A percentile compares a stretch with the other conserved stretches of the same genome.
phyloP scores from a whole-genome alignment of 1,140 invertebrate species.

The Drosophila lowei region DNA sequence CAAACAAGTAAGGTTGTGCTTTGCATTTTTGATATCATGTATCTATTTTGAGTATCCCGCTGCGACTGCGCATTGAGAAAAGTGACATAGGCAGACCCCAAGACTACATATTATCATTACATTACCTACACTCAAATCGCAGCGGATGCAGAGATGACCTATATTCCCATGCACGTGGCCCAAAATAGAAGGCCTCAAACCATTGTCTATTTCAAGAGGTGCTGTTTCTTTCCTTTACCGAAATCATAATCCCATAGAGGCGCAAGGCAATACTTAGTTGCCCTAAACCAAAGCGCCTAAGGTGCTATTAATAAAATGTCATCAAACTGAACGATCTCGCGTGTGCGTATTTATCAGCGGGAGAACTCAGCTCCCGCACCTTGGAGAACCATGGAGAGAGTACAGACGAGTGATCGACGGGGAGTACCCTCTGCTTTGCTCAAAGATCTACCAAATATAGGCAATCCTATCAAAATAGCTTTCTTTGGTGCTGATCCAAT shows the following conservation, averaged over 20 bases:
- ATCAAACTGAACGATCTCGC: slow-evolving; percentile 49
- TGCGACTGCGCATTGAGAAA: slow-evolving; percentile 20
- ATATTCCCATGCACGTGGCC: slow-evolving; percentile 19
- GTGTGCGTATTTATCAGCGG: slow-evolving; percentile 49
- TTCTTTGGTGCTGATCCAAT: slow-evolving; percentile 23
- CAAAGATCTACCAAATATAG: slow-evolving; percentile 9
- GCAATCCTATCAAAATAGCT: slow-evolving; percentile 13
- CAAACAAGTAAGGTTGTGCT: slow-evolving; percentile 24
- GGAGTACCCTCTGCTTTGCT: slow-evolving; percentile 6
- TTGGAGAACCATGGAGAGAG: slow-evolving; percentile 18
- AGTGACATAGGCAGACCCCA: slow-evolving; percentile 10
- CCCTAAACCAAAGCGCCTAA: slow-evolving; percentile 62
- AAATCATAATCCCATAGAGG: slow-evolving; percentile 61
- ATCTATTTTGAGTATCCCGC: slow-evolving; percentile 2
- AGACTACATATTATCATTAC: neutral
- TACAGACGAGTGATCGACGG: slow-evolving; percentile 5
- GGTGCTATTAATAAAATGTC: slow-evolving; percentile 62
- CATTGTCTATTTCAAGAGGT: slow-evolving; percentile 60
- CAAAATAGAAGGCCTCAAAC: slow-evolving; percentile 56
- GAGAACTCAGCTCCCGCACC: slow-evolving; percentile 39
- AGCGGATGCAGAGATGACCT: slow-evolving; percentile 9
- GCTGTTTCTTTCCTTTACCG: slow-evolving; percentile 51
- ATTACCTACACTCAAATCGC: neutral
- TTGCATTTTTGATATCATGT: slow-evolving; percentile 32
- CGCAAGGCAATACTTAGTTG: slow-evolving; percentile 55